Evolutionary conservation across 2,113 vertebrate species (phyloP).

Genomic region (Xenopus borealis): DNA sequence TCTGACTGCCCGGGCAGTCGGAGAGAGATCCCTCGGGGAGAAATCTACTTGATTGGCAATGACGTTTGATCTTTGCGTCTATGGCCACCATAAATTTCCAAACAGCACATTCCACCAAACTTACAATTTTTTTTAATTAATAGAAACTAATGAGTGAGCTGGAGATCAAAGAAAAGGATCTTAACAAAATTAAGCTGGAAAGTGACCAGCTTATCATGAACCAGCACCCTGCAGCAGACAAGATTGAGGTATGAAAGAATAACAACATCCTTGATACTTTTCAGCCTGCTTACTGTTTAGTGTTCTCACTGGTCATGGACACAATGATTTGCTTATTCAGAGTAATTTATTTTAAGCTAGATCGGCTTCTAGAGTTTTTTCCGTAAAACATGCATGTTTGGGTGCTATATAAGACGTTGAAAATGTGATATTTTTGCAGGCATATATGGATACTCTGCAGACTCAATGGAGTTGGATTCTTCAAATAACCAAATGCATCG

Average conservation of each 20-base stretch:
- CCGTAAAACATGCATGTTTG: no score
- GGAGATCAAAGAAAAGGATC: slow-evolving; percentile 88
- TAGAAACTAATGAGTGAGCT: slow-evolving; percentile 91
- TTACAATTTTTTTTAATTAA: not conserved
- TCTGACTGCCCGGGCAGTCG: no score
- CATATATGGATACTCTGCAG: slow-evolving; percentile 93
- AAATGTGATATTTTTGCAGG: slow-evolving; percentile 61
- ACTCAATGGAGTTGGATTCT: slow-evolving; percentile 99
- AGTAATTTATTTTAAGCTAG: no score
- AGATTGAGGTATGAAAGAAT: slow-evolving; percentile 79
- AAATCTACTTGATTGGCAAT: no score
- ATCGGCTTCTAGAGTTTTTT: no score
- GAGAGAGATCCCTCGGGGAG: no score
- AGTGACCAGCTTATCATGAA: slow-evolving; percentile 80
- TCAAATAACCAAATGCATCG: slow-evolving; percentile 94
- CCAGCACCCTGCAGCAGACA: slow-evolving; percentile 88
- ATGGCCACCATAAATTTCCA: no score
- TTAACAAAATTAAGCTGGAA: slow-evolving; percentile 84
- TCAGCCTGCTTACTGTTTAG: not conserved
- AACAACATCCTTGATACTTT: not conserved
- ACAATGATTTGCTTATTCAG: no score
- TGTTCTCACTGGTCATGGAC: not conserved
- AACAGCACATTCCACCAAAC: no score
- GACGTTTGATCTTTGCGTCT: no score
- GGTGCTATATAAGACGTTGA: no score